phyloP scores from a whole-genome alignment of 1,140 invertebrate species.

The Mylabris phalerata region DNA sequence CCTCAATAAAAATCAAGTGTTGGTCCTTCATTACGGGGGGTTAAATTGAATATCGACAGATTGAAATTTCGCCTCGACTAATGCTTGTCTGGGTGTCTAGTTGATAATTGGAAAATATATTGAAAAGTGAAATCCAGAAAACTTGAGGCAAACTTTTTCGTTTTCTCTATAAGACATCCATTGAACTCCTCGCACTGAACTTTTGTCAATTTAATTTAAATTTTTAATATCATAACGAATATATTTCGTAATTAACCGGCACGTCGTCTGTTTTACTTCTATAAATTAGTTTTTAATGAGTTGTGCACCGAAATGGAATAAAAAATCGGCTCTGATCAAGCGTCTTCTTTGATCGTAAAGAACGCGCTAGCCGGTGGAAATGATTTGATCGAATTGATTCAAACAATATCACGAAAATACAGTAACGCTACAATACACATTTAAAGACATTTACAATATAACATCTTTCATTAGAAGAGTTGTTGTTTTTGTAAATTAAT shows the following conservation, averaged over 20 bases:
- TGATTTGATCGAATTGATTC: no score
- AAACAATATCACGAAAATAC: no score
- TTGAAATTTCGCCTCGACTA: background rate
- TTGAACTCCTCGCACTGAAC: background rate
- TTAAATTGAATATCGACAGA: background rate
- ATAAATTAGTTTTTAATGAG: conserved; percentile 17
- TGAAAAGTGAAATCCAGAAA: conserved; percentile 3
- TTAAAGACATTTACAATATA: no score
- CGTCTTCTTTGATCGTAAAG: no score
- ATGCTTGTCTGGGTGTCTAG: background rate
- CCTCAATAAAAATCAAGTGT: no score
- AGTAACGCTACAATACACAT: no score
- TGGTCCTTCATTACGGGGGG: no score
- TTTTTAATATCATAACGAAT: conserved; percentile 11
- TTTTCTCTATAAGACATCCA: background rate
- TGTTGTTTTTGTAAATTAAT: no score
- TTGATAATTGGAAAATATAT: conserved; percentile 12
- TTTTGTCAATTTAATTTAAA: conserved; percentile 18
- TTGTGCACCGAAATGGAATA: conserved; percentile 7
- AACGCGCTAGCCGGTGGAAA: no score
- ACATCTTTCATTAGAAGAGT: no score
- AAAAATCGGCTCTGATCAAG: no score
- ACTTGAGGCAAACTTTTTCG: background rate
- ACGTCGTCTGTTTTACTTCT: conserved; percentile 12
- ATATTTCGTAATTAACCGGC: conserved; percentile 15